Evolutionary conservation across 2,113 vertebrate genomes (phyloP).

Genomic region (Daubentonia madagascariensis): DNA sequence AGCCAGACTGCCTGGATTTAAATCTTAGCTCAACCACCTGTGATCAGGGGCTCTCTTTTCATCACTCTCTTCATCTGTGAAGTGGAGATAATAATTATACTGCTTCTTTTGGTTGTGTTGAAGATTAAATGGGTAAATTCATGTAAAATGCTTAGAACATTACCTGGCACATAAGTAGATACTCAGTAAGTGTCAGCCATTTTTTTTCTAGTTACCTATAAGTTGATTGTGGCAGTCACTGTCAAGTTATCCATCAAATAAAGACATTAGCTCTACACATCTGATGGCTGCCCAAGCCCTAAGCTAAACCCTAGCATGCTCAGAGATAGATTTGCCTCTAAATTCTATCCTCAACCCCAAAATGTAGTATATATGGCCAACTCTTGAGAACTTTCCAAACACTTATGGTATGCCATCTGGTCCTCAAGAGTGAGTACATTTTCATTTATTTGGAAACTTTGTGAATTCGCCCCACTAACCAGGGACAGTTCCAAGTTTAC

Average conservation of each 20-base stretch:
- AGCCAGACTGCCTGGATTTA: not conserved
- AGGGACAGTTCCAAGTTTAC: conserved; percentile 28
- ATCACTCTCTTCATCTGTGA: not conserved
- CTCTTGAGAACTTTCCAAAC: conserved; percentile 30
- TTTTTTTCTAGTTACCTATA: not conserved
- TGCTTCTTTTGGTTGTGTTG: not conserved
- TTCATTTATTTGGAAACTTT: conserved; percentile 51
- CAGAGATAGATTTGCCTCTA: not conserved
- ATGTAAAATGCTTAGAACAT: not conserved
- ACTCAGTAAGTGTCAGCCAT: not conserved
- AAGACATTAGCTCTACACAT: not conserved
- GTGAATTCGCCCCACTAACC: conserved; percentile 22
- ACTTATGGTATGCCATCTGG: conserved; percentile 23
- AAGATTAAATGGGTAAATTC: conserved; percentile 34
- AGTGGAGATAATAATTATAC: not conserved
- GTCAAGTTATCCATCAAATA: not conserved
- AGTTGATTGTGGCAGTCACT: not conserved
- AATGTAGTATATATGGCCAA: conserved; percentile 21
- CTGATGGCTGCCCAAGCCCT: not conserved
- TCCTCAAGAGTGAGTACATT: conserved; percentile 38
- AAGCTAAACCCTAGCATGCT: not conserved
- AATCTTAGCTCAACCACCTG: not conserved
- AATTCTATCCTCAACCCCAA: not conserved
- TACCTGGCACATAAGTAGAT: not conserved
- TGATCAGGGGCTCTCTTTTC: not conserved